Conservation (phyloP, 92 coral and sea anemone species). For the Umimayanthus kanabou region DNA sequence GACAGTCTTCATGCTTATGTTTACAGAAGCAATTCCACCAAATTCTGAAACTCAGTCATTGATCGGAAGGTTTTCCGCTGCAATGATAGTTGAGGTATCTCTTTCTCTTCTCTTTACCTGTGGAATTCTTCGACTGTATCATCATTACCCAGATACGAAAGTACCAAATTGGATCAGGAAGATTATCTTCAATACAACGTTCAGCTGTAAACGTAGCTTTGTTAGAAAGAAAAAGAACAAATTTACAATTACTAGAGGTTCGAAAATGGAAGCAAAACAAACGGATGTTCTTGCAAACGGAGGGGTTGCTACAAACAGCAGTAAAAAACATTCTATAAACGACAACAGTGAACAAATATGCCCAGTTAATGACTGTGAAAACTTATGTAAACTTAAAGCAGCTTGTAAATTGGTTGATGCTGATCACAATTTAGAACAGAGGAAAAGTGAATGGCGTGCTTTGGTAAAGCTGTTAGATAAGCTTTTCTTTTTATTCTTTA, state of each 20-base stretch:
- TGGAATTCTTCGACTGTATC: conserved; percentile 67
- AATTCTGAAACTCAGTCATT: conserved; percentile 84
- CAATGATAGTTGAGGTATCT: conserved; percentile 75
- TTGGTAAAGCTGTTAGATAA: conserved; percentile 70
- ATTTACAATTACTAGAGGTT: neutral
- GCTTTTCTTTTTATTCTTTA: conserved; percentile 70
- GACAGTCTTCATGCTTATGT: conserved; percentile 90
- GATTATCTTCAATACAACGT: conserved; percentile 64
- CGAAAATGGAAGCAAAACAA: neutral
- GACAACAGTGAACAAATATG: neutral
- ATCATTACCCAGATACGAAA: conserved; percentile 73
- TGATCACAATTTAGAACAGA: neutral
- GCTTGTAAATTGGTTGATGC: neutral
- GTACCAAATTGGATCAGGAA: conserved; percentile 71
- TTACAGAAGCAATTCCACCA: conserved; percentile 87
- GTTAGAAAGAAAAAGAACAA: neutral
- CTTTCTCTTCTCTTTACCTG: conserved; percentile 76
- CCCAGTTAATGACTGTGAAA: neutral
- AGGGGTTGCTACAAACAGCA: neutral
- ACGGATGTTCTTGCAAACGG: neutral
- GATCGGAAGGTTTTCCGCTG: conserved; percentile 86
- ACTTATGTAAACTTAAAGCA: neutral
- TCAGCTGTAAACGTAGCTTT: conserved; percentile 32
- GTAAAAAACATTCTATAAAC: neutral
- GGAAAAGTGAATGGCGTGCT: conserved; percentile 76